Conservation (phyloP, 2,113 vertebrate genomes). For the Megaceryle maxima region DNA sequence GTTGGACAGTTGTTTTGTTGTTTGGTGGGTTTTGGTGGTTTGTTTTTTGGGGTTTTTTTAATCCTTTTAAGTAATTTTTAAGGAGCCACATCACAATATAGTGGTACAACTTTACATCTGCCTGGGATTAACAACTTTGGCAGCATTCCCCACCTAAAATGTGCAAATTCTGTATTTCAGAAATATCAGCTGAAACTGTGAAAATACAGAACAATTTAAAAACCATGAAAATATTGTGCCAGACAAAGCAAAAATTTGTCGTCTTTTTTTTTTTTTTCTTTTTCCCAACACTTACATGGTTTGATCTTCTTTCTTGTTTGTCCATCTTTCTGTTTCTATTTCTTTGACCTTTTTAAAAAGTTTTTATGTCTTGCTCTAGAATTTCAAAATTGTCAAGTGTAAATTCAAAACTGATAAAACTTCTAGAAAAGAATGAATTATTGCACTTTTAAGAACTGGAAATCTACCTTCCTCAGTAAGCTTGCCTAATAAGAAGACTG, state of each 20-base stretch:
- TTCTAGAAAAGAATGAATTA: neutral
- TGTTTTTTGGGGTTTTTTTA: neutral
- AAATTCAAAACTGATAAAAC: slow-evolving; percentile 21
- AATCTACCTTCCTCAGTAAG: neutral
- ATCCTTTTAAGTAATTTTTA: slow-evolving; percentile 60
- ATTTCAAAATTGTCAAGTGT: slow-evolving; percentile 14
- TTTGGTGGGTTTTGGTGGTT: neutral
- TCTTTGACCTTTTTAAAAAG: neutral
- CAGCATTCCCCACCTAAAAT: slow-evolving; percentile 54
- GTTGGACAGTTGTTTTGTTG: slow-evolving; percentile 16
- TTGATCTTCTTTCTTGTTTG: neutral
- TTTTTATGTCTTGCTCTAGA: neutral
- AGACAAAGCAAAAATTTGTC: slow-evolving; percentile 1
- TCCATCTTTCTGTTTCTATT: neutral
- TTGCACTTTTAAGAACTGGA: neutral
- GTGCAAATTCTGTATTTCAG: slow-evolving; percentile 42
- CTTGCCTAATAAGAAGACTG: neutral
- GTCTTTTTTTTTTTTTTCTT: neutral
- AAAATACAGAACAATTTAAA: slow-evolving; percentile 35
- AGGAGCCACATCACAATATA: slow-evolving; percentile 52
- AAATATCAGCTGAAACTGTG: slow-evolving; percentile 54
- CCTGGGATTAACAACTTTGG: slow-evolving; percentile 66
- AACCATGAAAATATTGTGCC: neutral
- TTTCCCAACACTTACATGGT: neutral
- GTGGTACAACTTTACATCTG: slow-evolving; percentile 64